These are phyloP conservation scores for Leucophenga maculata DNA, from an alignment of 2,888 invertebrate species.

Conservation along the genomic window DNA sequence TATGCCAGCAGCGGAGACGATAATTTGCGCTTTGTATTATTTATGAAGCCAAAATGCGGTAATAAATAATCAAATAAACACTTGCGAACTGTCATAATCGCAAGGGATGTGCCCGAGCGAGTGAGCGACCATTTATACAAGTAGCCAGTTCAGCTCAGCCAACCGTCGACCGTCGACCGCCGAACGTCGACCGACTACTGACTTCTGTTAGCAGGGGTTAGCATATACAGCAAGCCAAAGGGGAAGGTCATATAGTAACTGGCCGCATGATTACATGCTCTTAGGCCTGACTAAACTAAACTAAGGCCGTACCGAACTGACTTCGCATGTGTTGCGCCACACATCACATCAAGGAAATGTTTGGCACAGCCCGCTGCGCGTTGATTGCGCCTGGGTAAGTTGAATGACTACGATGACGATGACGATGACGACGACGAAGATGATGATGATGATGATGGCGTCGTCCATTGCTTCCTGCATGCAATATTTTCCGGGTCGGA, in stretches of 20 bases:
- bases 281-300: conserved; percentile 27
- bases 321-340: conserved; percentile 24
- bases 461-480: conserved; percentile 14
- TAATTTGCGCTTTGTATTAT: conserved; percentile 51
- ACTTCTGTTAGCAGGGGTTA: no score
- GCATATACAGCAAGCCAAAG: not conserved
- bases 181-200: conserved; percentile 18
- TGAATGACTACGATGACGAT: not conserved
- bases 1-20: conserved; percentile 26
- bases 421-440: no score
- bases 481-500: not conserved
- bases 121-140: conserved; percentile 22
- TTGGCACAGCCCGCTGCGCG: not conserved
- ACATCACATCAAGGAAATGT: conserved; percentile 38
- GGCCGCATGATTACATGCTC: conserved; percentile 28
- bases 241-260: not conserved
- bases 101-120: conserved; percentile 34
- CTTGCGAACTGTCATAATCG: conserved; percentile 57
- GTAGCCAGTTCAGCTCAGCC: not conserved
- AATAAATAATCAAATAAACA: conserved; percentile 67
- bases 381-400: not conserved
- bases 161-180: no score
- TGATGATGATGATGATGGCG: not conserved
- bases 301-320: no score
- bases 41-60: conserved; percentile 61